Evolutionary conservation across 2,888 invertebrate species (phyloP), one percentile per base, ranked within the genome.

Genomic region (Drosophila fungiperda): DNA sequence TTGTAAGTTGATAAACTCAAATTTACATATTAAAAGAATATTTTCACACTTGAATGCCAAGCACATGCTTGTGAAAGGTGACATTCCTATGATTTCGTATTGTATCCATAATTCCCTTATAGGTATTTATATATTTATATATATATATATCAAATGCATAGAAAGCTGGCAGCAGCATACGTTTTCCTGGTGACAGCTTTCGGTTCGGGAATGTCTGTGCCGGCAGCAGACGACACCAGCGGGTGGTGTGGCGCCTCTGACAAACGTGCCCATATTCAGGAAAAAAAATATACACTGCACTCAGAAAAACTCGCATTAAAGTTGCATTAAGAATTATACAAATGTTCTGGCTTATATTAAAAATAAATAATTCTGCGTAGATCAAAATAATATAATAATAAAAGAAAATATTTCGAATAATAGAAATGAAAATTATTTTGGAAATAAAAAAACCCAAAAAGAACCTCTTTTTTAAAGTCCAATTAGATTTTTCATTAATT

Each of bases 141-240:
- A 74, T 73, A 62, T 73, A 57, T 78, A 78, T 88, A 80, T 76
- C 66, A 76, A 80, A 78, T 83, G 68, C 83, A 79, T 36, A 54
- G 66, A 35, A 73, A 70, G 83, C 64, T 73, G 68, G 59, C 29
- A 11, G 57, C 12, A 9, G 32, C 29, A 58, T 15, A 11, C 35
- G 42, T 20, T 58, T 60, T 36, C 54, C 58, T 40, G 68, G 57
- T 63, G 62, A 70, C 53, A 53, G 6, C 32, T 40, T 36, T 55
- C 26, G 63, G 23, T 53, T 66, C 26, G 32, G 55, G 68, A 29
- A 69, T 70, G 50, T 57, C 57, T 68, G 60, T 70, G 78, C 64
- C 68, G 65, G 73, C 73, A 75, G 83, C 74, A 55, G 61, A 40
- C 67, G 70, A 67, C 54, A 66, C 61, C 63, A 35, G 40, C 54